Evolutionary conservation across 2,888 invertebrate species (phyloP).

Genomic region (Dendrolimus pini): DNA sequence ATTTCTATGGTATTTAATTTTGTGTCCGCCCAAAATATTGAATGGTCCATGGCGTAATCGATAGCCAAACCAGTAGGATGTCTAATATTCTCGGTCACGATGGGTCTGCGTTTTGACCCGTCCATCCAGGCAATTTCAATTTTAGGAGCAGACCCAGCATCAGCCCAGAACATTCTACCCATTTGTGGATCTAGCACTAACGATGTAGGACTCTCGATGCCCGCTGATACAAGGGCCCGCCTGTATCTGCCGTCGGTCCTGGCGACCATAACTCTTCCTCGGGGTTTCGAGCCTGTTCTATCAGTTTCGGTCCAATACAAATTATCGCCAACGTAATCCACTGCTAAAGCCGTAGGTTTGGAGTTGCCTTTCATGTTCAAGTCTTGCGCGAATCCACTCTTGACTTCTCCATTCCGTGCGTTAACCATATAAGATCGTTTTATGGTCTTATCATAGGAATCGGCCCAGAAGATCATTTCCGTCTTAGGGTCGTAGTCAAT

Average conservation of each 20-base stretch:
- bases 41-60: slow-evolving; percentile 92
- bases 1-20: slow-evolving; percentile 94
- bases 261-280: slow-evolving; percentile 90
- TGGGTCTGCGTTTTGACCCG: slow-evolving; percentile 88
- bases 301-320: slow-evolving; percentile 96
- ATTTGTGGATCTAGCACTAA: slow-evolving; percentile 91
- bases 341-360: slow-evolving; percentile 91
- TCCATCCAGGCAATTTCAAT: slow-evolving; percentile 99
- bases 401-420: slow-evolving; percentile 84
- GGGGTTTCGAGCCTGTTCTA: slow-evolving; percentile 82
- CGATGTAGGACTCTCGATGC: slow-evolving; percentile 91
- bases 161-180: slow-evolving; percentile 95
- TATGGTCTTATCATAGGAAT: slow-evolving; percentile 92
- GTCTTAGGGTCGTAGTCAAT: slow-evolving; percentile 91
- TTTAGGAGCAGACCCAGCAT: slow-evolving; percentile 92
- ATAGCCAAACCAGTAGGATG: slow-evolving; percentile 94
- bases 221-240: slow-evolving; percentile 85
- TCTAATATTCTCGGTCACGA: slow-evolving; percentile 88
- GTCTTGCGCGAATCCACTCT: slow-evolving; percentile 91
- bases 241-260: slow-evolving; percentile 93
- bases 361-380: slow-evolving; percentile 88
- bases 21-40: slow-evolving; percentile 96
- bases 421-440: slow-evolving; percentile 94
- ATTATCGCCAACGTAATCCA: slow-evolving; percentile 96
- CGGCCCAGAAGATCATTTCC: slow-evolving; percentile 97